Evolutionary conservation across 1,140 invertebrate genomes (phyloP), one percentile per base, ranked within the genome.

Genomic region (Pseudomyrmex concolor): DNA sequence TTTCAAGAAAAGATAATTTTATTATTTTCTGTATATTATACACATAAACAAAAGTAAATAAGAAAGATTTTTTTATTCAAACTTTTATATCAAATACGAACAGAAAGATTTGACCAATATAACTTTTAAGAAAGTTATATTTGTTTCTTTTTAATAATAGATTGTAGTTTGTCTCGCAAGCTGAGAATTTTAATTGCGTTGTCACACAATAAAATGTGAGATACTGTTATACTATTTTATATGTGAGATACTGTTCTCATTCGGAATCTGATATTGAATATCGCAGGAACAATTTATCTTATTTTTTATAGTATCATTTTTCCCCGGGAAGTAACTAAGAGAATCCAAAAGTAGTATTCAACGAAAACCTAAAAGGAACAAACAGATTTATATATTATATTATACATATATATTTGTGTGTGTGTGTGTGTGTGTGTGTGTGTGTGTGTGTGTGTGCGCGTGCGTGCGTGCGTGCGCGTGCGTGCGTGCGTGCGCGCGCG

Each of bases 311-410:
- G n/a, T 66, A 66, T 12, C 25, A 19, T 68, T 57, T 34, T 17
- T 67, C 25, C 22, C 13, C 43, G 4, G 34, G 0, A 45, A 15
- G 2, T 43, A 55, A 45, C 66, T 13, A 43, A 34, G 3, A 66
- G 13, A 67, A 45, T 77, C 50, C 34, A 54, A 15, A 22, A 60
- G 17, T 55, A 1, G n/a, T 57, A 57, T 7, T 8, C 9, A 22
- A 19, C 12, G 17, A 64, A 55, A 67, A 77, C 13, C 60, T 64
- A 54, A 77, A 77, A 77, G 2, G 64, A 64, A 34, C 5, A 76
- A n/a, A 43, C 13, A 76, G 10, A 19, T 15, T 54, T 43, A 45
- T 45, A 45, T 45, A 77, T 57, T 55, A 57, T 77, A 55, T 7
- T 34, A 7, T 34, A 45, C 0, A 34, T 19, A 25, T 25, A 25